Percentiles rank a stretch among this genome's conserved stretches.
Conservation (phyloP, 2,113 vertebrate genomes). For the Chrysemys picta region DNA sequence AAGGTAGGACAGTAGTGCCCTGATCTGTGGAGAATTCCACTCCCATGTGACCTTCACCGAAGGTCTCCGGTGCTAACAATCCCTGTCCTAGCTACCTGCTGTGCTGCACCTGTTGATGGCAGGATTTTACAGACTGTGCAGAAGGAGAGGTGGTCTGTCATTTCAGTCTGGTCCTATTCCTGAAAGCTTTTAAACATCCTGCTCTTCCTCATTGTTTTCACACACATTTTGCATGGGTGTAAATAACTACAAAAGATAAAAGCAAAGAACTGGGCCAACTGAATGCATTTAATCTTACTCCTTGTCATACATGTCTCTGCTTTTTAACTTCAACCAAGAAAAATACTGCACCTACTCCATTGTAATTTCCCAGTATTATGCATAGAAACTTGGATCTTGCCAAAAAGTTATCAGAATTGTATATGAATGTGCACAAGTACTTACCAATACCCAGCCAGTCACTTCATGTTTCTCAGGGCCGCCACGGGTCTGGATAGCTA, state of each 20-base stretch:
- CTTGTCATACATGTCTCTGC: not conserved
- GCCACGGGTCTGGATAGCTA: conserved; percentile 93
- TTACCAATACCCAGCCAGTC: conserved; percentile 95
- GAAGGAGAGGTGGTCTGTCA: not conserved
- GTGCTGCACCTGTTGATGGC: not conserved
- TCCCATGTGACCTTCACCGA: not conserved
- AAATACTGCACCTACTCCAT: not conserved
- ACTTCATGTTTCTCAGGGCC: conserved; percentile 96
- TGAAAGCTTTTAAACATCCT: not conserved
- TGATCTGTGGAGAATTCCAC: not conserved
- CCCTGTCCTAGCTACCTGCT: not conserved
- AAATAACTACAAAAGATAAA: not conserved
- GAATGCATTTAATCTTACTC: not conserved
- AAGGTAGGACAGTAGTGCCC: not conserved
- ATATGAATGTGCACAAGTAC: conserved; percentile 29
- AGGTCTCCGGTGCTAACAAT: not conserved
- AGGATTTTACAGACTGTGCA: not conserved
- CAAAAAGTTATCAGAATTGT: not conserved
- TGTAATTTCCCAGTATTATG: not conserved
- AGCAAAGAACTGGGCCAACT: not conserved
- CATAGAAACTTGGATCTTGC: not conserved
- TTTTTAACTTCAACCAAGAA: not conserved
- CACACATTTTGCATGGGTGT: not conserved
- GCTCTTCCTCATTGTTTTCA: not conserved
- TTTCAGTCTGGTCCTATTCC: not conserved